phyloP scores from a whole-genome alignment of 1,140 invertebrate species.

The honey bee (Apis mellifera) region DNA sequence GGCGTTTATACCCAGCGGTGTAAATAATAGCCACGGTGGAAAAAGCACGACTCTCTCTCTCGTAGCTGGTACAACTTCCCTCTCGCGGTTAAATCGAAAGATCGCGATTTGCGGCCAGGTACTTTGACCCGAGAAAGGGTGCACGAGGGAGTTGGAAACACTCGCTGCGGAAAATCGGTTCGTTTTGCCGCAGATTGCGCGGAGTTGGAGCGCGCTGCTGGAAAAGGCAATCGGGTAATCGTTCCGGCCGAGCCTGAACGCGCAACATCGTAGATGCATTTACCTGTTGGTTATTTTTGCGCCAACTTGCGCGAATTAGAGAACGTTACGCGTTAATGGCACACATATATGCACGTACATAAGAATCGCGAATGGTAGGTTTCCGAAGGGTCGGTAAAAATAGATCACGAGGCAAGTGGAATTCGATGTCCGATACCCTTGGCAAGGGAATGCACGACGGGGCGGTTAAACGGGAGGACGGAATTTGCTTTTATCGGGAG shows the following conservation, averaged over 20 bases:
- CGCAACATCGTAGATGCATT: slow-evolving; percentile 27
- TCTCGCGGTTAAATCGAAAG: background rate
- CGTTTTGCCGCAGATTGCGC: slow-evolving; percentile 21
- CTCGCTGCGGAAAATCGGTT: slow-evolving; percentile 21
- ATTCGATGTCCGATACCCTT: slow-evolving; percentile 34
- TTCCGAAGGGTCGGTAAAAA: slow-evolving; percentile 24
- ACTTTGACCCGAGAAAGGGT: background rate
- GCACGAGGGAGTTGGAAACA: background rate
- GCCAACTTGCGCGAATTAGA: background rate
- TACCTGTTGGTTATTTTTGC: slow-evolving; percentile 34
- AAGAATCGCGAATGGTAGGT: slow-evolving; percentile 5
- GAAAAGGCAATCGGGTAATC: slow-evolving; percentile 28
- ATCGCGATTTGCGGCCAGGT: background rate
- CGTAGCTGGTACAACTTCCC: background rate
- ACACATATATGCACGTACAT: background rate
- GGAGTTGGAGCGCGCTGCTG: background rate
- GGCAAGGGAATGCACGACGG: background rate
- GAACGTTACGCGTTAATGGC: slow-evolving; percentile 3
- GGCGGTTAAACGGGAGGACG: slow-evolving; percentile 13
- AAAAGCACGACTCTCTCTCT: background rate
- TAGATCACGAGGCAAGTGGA: slow-evolving; percentile 28
- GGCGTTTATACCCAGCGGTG: background rate
- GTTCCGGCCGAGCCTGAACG: slow-evolving; percentile 7
- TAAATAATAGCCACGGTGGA: background rate
- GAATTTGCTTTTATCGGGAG: slow-evolving; percentile 40